Evolutionary conservation across 2,113 vertebrate genomes (phyloP).

Genomic region (Microcebus griseorufus): DNA sequence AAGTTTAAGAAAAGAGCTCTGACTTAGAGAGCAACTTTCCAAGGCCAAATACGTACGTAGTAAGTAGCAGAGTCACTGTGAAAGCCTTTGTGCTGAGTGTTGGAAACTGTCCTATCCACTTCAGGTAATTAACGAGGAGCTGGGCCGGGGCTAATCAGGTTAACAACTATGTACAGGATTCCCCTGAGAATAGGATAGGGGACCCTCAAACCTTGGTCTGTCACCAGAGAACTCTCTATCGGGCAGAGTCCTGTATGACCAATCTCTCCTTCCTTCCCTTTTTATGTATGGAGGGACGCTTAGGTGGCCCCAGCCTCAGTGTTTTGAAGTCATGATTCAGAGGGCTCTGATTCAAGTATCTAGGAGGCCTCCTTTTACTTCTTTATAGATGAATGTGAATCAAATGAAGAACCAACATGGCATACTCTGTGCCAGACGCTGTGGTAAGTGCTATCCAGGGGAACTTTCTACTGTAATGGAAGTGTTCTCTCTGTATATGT

Average conservation of each 20-base stretch:
- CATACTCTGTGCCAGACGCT: fast-evolving
- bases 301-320: neutral
- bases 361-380: neutral
- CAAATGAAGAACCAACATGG: neutral
- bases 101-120: conserved; percentile 45
- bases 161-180: neutral
- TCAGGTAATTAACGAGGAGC: conserved; percentile 49
- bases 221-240: neutral
- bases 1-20: neutral
- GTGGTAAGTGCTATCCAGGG: neutral
- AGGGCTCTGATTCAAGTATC: neutral
- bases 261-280: neutral
- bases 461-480: fast-evolving
- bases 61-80: neutral
- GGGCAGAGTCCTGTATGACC: neutral
- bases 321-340: neutral
- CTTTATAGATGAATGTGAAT: neutral
- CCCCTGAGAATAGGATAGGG: neutral
- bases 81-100: conserved; percentile 53
- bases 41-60: neutral
- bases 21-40: neutral
- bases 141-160: conserved; percentile 21
- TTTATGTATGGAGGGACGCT: neutral
- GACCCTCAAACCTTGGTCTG: neutral
- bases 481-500: fast-evolving